Conservation (phyloP, 2,113 vertebrate species). For the Urocolius indicus region DNA sequence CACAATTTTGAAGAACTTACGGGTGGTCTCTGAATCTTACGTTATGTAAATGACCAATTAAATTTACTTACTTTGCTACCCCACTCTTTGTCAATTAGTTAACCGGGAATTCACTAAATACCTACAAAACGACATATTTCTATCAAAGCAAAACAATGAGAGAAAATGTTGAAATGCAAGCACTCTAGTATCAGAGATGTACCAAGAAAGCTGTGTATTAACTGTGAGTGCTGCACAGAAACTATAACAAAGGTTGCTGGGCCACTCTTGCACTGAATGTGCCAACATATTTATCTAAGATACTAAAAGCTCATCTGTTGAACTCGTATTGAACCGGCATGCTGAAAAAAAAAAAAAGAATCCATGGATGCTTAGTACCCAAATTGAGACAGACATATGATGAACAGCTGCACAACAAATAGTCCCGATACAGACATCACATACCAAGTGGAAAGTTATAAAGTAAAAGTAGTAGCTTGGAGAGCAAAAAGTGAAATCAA, state of each 20-base stretch:
- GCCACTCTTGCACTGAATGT: accelerated
- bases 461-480: not conserved
- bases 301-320: not conserved
- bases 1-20: not conserved
- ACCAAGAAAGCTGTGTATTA: not conserved
- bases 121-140: not conserved
- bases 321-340: not conserved
- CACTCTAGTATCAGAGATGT: accelerated
- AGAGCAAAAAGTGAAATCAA: not conserved
- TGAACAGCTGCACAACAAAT: not conserved
- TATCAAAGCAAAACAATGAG: not conserved
- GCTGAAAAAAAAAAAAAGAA: no score
- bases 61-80: not conserved
- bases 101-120: not conserved
- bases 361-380: not conserved
- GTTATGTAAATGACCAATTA: not conserved
- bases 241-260: not conserved
- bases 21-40: not conserved
- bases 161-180: not conserved
- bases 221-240: not conserved
- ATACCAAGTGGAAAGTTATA: not conserved
- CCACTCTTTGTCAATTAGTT: not conserved
- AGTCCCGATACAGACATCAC: accelerated
- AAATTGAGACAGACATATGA: not conserved
- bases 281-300: not conserved